Evolutionary conservation across 2,113 vertebrate species (phyloP).

Genomic region (Ceratotherium simum): DNA sequence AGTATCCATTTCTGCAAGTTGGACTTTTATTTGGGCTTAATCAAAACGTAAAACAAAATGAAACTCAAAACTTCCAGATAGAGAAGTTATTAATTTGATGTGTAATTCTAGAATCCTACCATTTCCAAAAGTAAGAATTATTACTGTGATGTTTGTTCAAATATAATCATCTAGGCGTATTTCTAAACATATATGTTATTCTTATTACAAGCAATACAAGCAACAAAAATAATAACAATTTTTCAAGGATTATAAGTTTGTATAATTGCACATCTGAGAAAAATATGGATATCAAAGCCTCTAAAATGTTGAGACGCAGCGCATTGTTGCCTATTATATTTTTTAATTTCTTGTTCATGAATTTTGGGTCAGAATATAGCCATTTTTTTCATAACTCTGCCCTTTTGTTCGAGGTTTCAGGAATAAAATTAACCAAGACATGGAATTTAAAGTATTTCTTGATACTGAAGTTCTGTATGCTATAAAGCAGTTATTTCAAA

Average conservation of each 20-base stretch:
- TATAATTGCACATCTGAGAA: slow-evolving; percentile 67
- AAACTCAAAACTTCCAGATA: slow-evolving; percentile 18
- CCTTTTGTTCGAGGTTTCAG: slow-evolving; percentile 58
- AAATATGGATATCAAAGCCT: slow-evolving; percentile 59
- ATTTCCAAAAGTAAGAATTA: slow-evolving; percentile 64
- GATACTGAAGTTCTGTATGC: slow-evolving; percentile 12
- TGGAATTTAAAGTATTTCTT: slow-evolving; percentile 56
- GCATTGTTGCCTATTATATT: slow-evolving; percentile 34
- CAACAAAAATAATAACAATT: slow-evolving; percentile 68
- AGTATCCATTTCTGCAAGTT: not conserved
- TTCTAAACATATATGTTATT: slow-evolving; percentile 69
- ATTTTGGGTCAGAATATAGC: slow-evolving; percentile 49
- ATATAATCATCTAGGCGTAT: slow-evolving; percentile 50
- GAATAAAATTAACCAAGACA: slow-evolving; percentile 63
- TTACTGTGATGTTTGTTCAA: slow-evolving; percentile 55
- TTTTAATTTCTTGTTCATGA: slow-evolving; percentile 69
- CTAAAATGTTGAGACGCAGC: slow-evolving; percentile 54
- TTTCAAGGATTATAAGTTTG: slow-evolving; percentile 72
- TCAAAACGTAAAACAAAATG: slow-evolving; percentile 27
- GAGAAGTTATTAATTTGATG: slow-evolving; percentile 17
- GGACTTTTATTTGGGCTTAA: slow-evolving; percentile 17
- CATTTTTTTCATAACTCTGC: not conserved
- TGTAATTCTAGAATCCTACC: slow-evolving; percentile 39
- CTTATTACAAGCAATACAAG: slow-evolving; percentile 62
- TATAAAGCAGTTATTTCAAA: slow-evolving; percentile 50